Base-by-base conservation (phyloP, 2,797 vertebrate species). In the Pitangus sulphuratus region DNA sequence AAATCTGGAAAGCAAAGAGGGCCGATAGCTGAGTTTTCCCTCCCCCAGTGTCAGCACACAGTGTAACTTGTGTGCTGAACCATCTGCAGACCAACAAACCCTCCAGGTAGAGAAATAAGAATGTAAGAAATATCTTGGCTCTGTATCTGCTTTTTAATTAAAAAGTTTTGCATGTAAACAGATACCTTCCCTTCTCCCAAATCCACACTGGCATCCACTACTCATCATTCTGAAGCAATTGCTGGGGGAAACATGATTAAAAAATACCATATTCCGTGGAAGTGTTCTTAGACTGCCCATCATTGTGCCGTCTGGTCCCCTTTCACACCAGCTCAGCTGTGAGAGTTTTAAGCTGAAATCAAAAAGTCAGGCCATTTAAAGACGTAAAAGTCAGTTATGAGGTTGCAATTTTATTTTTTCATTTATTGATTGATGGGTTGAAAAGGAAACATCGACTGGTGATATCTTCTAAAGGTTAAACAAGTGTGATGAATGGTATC, bases 391-490 rank as follows among this genome's bases (percentile, higher is more conserved):
- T 68, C 82, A 92, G 28, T 50, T 39, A 33, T 8, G 60, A 85
- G 53, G 56, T 21, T 40, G 84, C 33, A 26, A 35, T 78, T 80
- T 87, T 19, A n/a, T 85, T 89, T 12, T 12, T 81, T 85, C 33
- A 28, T 78, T 89, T 50, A 61, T 47, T n/a, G 18, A 85, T 39
- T 31, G 79, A 71, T 84, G 15, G 45, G 53, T 44, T 79, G 82
- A 51, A 69, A 78, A 88, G 71, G 85, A 85, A 86, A 57, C 42
- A 87, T 50, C 0, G 21, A 39, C 44, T 42, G 61, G 30, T 84
- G 87, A 45, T 94, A 6, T 17, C 61, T 84, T 79, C 79, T 58
- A 94, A 94, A 96, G 92, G 91, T 86, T 82, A 95, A 92, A 78
- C 1, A 26, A 68, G 56, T 4, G 3, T 15, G 58, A 93, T 56